Evolutionary conservation across 2,888 invertebrate species (phyloP).

Genomic region (Dicyrtomina minuta): DNA sequence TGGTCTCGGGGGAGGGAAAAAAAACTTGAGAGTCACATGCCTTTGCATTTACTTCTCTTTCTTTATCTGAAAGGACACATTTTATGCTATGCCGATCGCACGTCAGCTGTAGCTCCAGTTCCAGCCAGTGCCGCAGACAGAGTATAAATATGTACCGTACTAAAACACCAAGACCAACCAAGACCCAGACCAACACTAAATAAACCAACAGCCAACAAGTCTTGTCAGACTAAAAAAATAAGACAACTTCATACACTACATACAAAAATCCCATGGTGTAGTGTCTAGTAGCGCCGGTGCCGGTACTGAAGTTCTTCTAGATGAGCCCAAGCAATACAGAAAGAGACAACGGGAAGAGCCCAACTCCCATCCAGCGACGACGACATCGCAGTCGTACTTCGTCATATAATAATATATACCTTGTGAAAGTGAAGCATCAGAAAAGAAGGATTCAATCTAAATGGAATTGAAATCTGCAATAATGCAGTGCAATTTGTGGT

Average conservation of each 20-base stretch:
- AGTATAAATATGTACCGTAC: too few species aligned
- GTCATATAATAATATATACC: slow-evolving; percentile 29
- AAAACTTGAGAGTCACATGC: slow-evolving; percentile 32
- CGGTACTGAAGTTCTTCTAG: too few species aligned
- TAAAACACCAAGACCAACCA: too few species aligned
- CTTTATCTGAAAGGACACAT: slow-evolving; percentile 15
- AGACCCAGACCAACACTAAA: too few species aligned
- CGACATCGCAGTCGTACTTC: neutral
- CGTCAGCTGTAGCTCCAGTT: neutral
- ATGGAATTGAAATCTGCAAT: slow-evolving; percentile 39
- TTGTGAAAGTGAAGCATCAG: slow-evolving; percentile 32
- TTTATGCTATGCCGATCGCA: slow-evolving; percentile 23
- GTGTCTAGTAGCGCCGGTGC: too few species aligned
- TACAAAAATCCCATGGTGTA: too few species aligned
- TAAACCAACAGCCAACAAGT: too few species aligned
- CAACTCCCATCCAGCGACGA: neutral
- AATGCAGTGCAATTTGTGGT: slow-evolving; percentile 40
- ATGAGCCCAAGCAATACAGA: too few species aligned
- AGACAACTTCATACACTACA: too few species aligned
- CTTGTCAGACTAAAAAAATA: too few species aligned
- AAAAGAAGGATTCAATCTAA: slow-evolving; percentile 32
- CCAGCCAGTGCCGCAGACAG: too few species aligned
- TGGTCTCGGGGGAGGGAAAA: slow-evolving; percentile 20
- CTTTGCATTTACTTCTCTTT: slow-evolving; percentile 14
- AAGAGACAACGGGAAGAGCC: neutral